Evolutionary conservation across 1,140 invertebrate species (phyloP).

Genomic region (Apolygus lucorum): DNA sequence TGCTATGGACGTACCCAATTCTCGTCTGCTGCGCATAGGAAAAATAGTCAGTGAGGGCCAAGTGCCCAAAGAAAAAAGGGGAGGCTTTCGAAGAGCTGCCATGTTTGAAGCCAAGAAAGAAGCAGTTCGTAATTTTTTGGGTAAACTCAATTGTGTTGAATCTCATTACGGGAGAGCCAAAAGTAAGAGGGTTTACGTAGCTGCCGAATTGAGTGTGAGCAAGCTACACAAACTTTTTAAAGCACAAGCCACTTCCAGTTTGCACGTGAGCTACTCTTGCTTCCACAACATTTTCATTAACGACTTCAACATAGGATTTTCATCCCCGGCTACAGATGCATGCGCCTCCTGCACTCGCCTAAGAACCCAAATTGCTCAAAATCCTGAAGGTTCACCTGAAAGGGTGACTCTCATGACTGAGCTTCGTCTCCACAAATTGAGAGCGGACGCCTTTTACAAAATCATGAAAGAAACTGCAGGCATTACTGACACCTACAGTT

Average conservation of each 20-base stretch:
- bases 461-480: background rate
- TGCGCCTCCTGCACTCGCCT: background rate
- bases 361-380: background rate
- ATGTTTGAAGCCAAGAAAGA: no score
- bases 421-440: background rate
- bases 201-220: no score
- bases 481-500: background rate
- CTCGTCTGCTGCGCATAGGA: no score
- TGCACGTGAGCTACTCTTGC: background rate
- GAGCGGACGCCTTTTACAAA: background rate
- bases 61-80: no score
- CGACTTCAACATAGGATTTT: constrained; percentile 7
- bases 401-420: background rate
- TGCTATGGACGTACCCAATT: no score
- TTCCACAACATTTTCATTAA: background rate
- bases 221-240: background rate
- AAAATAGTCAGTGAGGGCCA: no score
- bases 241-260: background rate
- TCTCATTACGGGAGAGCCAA: background rate
- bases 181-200: constrained; percentile 1
- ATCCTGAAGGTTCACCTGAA: background rate
- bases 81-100: no score
- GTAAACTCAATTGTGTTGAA: background rate
- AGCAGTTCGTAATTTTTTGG: background rate
- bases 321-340: background rate